These are phyloP conservation scores for Brachirus orientalis DNA, from an alignment of 2,113 vertebrate species.

Conservation along the genomic window DNA sequence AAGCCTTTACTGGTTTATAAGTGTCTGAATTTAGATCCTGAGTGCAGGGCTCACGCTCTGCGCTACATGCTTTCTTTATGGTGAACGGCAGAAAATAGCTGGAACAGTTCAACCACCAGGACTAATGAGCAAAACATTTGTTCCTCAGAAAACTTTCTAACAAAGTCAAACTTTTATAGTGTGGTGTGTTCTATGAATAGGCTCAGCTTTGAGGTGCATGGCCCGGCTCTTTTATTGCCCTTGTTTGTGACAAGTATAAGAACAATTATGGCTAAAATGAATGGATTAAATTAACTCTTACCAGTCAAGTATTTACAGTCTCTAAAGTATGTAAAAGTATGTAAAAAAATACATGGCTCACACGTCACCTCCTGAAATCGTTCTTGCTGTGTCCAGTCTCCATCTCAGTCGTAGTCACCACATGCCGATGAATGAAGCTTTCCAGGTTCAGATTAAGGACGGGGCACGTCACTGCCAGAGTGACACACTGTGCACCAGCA, in stretches of 20 bases:
- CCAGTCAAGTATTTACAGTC: slow-evolving; percentile 1
- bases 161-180: slow-evolving; percentile 1
- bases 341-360: neutral
- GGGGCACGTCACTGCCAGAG: slow-evolving; percentile 4
- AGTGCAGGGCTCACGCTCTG: slow-evolving; percentile 5
- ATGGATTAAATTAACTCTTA: slow-evolving; percentile 1
- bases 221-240: slow-evolving; percentile 17
- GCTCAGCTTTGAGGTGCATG: slow-evolving; percentile 11
- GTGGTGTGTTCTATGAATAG: slow-evolving; percentile 11
- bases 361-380: slow-evolving; percentile 3
- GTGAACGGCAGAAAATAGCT: neutral
- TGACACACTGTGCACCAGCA: slow-evolving; percentile 8
- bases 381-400: neutral
- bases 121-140: slow-evolving; percentile 34
- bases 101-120: neutral
- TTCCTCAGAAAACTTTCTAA: neutral
- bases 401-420: neutral
- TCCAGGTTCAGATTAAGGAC: slow-evolving; percentile 12
- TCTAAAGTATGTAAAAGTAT: too few relatives aligned
- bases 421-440: neutral
- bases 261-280: slow-evolving; percentile 4
- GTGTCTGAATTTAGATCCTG: slow-evolving; percentile 12
- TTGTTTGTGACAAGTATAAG: slow-evolving; percentile 11
- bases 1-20: slow-evolving; percentile 27
- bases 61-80: neutral